A percentile compares a stretch with the other conserved stretches of the same genome.
These are phyloP conservation scores for Limenitis camilla DNA, from an alignment of 2,888 invertebrate genomes.

Conservation along the genomic window DNA sequence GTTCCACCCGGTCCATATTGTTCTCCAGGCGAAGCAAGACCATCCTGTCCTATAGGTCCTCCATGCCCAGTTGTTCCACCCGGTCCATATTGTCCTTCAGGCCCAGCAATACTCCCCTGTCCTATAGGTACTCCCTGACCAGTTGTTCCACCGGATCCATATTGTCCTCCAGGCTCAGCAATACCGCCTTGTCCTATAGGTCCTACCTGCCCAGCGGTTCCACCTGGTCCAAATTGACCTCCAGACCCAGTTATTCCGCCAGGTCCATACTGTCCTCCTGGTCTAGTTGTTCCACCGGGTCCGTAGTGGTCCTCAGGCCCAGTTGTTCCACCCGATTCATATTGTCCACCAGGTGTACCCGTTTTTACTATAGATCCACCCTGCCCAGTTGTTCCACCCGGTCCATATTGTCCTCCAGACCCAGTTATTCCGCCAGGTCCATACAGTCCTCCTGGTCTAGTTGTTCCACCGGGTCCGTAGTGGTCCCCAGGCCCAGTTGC, in stretches of 20 bases:
- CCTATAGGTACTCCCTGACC: conserved; percentile 17
- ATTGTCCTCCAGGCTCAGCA: conserved; percentile 18
- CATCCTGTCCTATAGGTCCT: conserved; percentile 16
- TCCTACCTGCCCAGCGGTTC: too few species aligned
- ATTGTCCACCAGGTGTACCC: conserved; percentile 13
- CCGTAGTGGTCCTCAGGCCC: conserved; percentile 1
- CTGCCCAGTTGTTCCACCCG: conserved; percentile 8
- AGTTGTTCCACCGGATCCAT: conserved; percentile 10
- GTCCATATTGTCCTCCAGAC: conserved; percentile 6
- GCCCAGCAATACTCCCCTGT: conserved; percentile 12
- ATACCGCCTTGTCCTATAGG: too few species aligned
- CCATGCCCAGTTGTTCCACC: conserved; percentile 3
- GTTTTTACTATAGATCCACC: too few species aligned
- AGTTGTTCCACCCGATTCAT: conserved; percentile 3
- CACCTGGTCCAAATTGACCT: conserved; percentile 18
- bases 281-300: too few species aligned
- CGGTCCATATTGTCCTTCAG: conserved; percentile 11
- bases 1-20: conserved; percentile 8
- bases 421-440: too few species aligned
- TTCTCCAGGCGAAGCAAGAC: conserved; percentile 1
- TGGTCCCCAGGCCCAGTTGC: conserved; percentile 8
- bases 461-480: conserved; percentile 6
- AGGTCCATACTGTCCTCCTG: conserved; percentile 10
- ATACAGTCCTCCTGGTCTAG: conserved; percentile 12
- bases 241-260: conserved; percentile 11